A percentile compares a stretch with the other conserved stretches of the same genome.
Conservation (phyloP, 2,888 invertebrate genomes). For the Bursaphelenchus okinawaensis region DNA sequence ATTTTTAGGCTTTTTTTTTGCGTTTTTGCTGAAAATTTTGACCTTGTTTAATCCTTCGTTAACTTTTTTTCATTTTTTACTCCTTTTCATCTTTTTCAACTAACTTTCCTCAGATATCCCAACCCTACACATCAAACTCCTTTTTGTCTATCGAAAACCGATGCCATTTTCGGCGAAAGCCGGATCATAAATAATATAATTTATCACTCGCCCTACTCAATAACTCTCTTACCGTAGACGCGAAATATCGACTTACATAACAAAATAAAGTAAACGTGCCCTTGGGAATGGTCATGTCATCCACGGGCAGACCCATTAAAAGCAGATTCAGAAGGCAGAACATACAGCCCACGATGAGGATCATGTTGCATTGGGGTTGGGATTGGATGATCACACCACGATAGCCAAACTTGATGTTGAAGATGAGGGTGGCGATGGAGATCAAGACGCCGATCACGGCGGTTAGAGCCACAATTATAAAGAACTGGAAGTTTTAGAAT, state of each 20-base stretch:
- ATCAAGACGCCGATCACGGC: conserved; percentile 80
- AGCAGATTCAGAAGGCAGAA: conserved; percentile 84
- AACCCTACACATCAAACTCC: too few relatives aligned
- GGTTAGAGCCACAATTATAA: conserved; percentile 85
- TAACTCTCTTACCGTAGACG: conserved; percentile 2
- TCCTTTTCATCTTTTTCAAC: too few relatives aligned
- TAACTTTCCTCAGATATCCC: too few relatives aligned
- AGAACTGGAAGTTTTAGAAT: conserved; percentile 64
- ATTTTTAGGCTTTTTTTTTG: too few relatives aligned
- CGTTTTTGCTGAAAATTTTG: too few relatives aligned
- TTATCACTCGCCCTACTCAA: not conserved
- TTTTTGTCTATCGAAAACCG: too few relatives aligned
- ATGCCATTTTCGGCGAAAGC: too few relatives aligned
- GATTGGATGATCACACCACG: conserved; percentile 90
- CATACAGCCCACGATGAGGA: conserved; percentile 88
- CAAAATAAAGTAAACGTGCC: conserved; percentile 74
- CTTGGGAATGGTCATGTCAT: conserved; percentile 41
- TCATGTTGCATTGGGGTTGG: conserved; percentile 92
- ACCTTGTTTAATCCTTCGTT: too few relatives aligned
- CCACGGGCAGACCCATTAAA: conserved; percentile 68
- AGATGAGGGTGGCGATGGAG: conserved; percentile 78
- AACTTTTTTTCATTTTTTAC: too few relatives aligned
- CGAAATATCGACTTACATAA: conserved; percentile 63
- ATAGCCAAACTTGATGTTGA: conserved; percentile 85
- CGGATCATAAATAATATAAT: not conserved